phyloP scores from a whole-genome alignment of 2,888 invertebrate genomes.

The Drosophila anomelani region DNA sequence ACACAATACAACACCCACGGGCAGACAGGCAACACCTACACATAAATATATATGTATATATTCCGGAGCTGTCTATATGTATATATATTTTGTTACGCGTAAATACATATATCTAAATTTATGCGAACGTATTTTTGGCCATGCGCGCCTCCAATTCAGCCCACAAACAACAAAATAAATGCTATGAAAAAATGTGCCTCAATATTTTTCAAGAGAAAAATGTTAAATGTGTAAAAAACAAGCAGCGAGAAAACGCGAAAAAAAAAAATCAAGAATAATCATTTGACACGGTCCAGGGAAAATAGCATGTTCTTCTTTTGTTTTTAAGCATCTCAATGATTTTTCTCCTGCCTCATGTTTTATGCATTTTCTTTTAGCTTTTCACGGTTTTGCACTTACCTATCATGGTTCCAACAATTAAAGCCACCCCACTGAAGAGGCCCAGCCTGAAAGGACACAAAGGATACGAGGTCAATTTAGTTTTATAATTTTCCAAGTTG shows the following conservation, averaged over 20 bases:
- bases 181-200: constrained; percentile 34
- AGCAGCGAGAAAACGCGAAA: background rate
- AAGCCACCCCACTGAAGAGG: constrained; percentile 99
- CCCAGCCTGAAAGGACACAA: constrained; percentile 88
- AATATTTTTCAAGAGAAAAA: constrained; percentile 24
- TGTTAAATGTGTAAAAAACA: constrained; percentile 18
- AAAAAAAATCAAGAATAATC: background rate
- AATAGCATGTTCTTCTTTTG: constrained; percentile 23
- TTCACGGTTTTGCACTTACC: constrained; percentile 86
- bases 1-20: constrained; percentile 27
- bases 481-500: background rate
- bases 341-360: constrained; percentile 16
- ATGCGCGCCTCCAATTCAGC: constrained; percentile 41
- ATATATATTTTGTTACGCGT: constrained; percentile 13
- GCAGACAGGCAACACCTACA: constrained; percentile 10
- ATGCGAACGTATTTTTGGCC: constrained; percentile 53
- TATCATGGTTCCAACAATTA: constrained; percentile 99
- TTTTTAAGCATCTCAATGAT: constrained; percentile 1
- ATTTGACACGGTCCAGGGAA: constrained; percentile 33
- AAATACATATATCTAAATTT: constrained; percentile 43
- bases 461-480: background rate
- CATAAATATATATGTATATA: background rate
- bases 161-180: constrained; percentile 5
- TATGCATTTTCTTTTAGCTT: constrained; percentile 13
- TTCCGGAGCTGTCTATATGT: background rate